A percentile compares a stretch with the other conserved stretches of the same genome.
phyloP scores from a whole-genome alignment of 2,797 vertebrate genomes.

The Brachyalestes nurse region DNA sequence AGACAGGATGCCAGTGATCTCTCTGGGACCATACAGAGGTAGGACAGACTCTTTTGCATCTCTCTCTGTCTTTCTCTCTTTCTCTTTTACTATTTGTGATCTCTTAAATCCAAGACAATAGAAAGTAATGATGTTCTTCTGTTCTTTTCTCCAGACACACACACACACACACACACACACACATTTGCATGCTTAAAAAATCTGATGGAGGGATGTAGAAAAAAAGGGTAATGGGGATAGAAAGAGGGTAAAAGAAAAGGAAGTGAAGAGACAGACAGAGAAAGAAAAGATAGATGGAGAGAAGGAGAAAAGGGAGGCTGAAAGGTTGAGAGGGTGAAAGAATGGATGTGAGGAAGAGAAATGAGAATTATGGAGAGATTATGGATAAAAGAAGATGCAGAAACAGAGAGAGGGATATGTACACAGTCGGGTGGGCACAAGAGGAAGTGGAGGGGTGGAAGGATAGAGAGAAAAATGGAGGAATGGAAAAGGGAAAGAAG shows the following conservation, averaged over 20 bases:
- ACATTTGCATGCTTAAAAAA: too few relatives aligned
- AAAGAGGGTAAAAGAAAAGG: too few relatives aligned
- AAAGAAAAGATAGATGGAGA: not conserved
- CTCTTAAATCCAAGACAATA: not conserved
- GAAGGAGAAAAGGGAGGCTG: not conserved
- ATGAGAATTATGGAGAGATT: not conserved
- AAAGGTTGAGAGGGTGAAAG: not conserved
- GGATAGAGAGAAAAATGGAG: not conserved
- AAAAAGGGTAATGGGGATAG: not conserved
- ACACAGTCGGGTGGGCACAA: not conserved
- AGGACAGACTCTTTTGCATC: not conserved
- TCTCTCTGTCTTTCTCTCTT: not conserved
- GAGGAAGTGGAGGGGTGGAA: not conserved
- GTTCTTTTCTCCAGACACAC: too few relatives aligned
- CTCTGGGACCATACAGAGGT: slow-evolving; percentile 83
- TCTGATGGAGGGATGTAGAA: too few relatives aligned
- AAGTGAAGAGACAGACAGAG: not conserved
- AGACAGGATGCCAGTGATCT: slow-evolving; percentile 84
- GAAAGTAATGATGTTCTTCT: too few relatives aligned
- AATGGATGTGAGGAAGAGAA: not conserved
- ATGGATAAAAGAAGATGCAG: not conserved
- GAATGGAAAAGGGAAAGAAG: not conserved
- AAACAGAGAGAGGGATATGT: not conserved
- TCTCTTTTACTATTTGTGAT: not conserved
- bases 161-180: too few relatives aligned